phyloP scores from a whole-genome alignment of 2,888 invertebrate genomes.

The Acronicta psi region DNA sequence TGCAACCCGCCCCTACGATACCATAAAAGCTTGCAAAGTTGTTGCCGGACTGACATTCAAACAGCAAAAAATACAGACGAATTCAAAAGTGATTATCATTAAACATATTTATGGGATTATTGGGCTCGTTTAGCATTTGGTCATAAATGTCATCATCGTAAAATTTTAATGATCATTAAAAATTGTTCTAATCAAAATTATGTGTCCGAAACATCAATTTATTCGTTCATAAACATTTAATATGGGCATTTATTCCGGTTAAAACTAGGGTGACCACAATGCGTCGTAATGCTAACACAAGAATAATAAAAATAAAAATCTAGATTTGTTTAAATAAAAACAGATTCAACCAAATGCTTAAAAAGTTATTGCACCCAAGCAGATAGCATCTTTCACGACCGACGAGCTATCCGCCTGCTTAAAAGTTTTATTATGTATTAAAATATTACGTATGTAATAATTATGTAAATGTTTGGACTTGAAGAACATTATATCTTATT shows the following conservation, averaged over 20 bases:
- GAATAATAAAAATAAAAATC: slow-evolving; percentile 29
- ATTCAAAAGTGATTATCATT: slow-evolving; percentile 50
- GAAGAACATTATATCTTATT: slow-evolving; percentile 40
- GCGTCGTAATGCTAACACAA: slow-evolving; percentile 21
- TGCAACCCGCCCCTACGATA: slow-evolving; percentile 23
- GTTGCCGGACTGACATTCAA: slow-evolving; percentile 39
- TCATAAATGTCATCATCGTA: slow-evolving; percentile 62
- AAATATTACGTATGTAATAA: slow-evolving; percentile 56
- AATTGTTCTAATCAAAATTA: slow-evolving; percentile 52
- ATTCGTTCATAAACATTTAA: slow-evolving; percentile 33
- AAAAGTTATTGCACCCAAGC: slow-evolving; percentile 63
- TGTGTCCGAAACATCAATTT: slow-evolving; percentile 35
- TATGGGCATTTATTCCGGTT: slow-evolving; percentile 31
- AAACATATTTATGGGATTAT: slow-evolving; percentile 58
- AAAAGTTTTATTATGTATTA: slow-evolving; percentile 46
- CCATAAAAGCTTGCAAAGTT: slow-evolving; percentile 28
- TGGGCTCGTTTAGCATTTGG: slow-evolving; percentile 46
- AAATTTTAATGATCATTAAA: slow-evolving; percentile 60
- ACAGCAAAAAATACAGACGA: slow-evolving; percentile 40
- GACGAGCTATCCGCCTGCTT: slow-evolving; percentile 43
- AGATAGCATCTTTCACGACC: slow-evolving; percentile 63
- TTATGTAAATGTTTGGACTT: slow-evolving; percentile 51
- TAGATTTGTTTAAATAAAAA: slow-evolving; percentile 37
- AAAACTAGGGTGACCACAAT: slow-evolving; percentile 38
- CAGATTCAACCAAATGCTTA: slow-evolving; percentile 48